Percentiles rank a stretch among this genome's conserved stretches.
These are phyloP conservation scores for Prinia subflava DNA, from an alignment of 2,113 vertebrate genomes.

Conservation along the genomic window DNA sequence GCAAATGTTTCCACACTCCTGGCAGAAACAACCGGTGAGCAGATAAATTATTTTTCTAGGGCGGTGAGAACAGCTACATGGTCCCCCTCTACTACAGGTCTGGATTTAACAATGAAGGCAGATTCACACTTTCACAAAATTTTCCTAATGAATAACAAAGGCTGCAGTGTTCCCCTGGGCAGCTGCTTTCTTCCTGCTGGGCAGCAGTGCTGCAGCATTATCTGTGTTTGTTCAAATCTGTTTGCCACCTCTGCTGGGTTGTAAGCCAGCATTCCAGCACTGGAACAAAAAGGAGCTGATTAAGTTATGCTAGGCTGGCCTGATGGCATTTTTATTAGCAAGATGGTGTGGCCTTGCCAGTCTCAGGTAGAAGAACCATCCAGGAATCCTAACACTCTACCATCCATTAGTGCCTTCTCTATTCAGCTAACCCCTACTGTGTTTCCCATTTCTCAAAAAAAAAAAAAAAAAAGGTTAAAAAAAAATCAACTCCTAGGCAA, in stretches of 20 bases:
- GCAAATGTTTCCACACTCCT: background rate
- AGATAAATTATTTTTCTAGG: background rate
- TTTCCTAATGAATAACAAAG: background rate
- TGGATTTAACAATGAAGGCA: background rate
- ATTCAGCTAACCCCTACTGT: background rate
- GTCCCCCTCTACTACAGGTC: background rate
- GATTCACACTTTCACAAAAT: background rate
- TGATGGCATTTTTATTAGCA: background rate
- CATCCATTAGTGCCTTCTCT: background rate
- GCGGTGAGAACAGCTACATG: background rate
- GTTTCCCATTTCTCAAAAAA: background rate
- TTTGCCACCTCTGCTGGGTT: constrained; percentile 1
- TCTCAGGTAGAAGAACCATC: background rate
- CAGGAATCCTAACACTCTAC: background rate
- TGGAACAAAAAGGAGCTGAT: background rate
- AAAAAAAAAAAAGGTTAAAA: background rate
- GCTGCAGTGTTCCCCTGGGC: background rate
- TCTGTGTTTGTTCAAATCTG: constrained; percentile 33
- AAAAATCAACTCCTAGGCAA: background rate
- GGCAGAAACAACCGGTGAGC: background rate
- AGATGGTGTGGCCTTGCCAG: background rate
- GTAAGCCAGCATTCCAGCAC: background rate
- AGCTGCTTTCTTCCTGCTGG: background rate
- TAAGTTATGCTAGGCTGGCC: background rate
- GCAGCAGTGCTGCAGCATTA: background rate